Conservation (phyloP, 2,888 invertebrate genomes). For the Xylophagus ater region DNA sequence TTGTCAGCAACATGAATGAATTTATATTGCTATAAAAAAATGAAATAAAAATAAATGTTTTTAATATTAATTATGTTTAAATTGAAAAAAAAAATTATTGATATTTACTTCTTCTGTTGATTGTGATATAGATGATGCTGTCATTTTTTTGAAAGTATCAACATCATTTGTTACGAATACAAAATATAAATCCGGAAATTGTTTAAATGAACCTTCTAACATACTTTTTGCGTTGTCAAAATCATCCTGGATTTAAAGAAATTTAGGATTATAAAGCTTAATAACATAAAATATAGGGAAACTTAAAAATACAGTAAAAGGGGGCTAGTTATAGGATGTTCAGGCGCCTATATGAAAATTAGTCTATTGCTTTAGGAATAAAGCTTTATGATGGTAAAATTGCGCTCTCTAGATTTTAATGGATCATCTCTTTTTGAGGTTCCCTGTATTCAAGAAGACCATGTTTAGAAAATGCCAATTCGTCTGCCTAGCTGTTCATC, state of each 20-base stretch:
- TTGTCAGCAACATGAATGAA: constrained; percentile 10
- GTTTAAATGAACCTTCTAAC: constrained; percentile 16
- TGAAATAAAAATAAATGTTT: neutral
- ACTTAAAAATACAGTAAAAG: no score
- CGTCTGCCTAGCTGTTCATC: no score
- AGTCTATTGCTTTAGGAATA: no score
- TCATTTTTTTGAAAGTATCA: constrained; percentile 28
- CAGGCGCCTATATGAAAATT: no score
- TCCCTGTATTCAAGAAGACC: no score
- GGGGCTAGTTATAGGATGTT: no score
- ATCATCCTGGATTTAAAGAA: constrained; percentile 13
- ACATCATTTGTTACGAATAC: constrained; percentile 42
- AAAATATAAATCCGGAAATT: constrained; percentile 42
- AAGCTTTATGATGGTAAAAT: no score
- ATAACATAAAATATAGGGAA: neutral
- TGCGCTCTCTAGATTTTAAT: no score
- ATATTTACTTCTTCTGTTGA: neutral
- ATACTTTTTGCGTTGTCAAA: constrained; percentile 18
- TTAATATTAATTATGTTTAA: neutral
- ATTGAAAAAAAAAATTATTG: neutral
- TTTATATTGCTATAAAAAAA: constrained; percentile 11
- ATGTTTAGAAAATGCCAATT: no score
- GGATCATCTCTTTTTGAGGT: no score
- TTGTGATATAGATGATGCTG: neutral
- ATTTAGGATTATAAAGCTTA: neutral